phyloP scores from a whole-genome alignment of 2,113 vertebrate genomes.

The Macroglossus sobrinus region DNA sequence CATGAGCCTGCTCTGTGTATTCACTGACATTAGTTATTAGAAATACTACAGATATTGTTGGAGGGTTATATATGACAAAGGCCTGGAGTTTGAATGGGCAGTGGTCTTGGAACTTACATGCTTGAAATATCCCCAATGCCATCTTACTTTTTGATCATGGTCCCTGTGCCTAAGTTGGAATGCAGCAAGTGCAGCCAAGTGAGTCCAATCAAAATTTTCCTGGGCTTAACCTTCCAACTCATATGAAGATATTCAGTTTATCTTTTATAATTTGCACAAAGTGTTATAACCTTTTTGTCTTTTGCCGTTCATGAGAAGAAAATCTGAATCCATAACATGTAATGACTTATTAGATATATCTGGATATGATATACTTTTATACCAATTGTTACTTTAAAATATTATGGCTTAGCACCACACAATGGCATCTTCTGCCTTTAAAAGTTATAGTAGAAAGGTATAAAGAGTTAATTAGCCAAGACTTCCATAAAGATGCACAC shows the following conservation, averaged over 20 bases:
- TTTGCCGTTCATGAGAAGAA: constrained; percentile 24
- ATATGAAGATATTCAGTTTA: constrained; percentile 34
- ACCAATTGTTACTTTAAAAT: not conserved
- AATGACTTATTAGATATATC: not conserved
- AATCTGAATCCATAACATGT: not conserved
- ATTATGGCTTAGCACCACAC: not conserved
- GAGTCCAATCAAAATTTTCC: constrained; percentile 4
- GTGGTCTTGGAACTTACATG: not conserved
- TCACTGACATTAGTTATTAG: not conserved
- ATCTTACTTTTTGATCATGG: not conserved
- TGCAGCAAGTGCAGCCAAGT: not conserved
- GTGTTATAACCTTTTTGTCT: constrained; percentile 42
- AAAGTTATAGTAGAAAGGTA: not conserved
- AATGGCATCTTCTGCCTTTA: not conserved
- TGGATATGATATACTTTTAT: not conserved
- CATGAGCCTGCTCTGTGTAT: not conserved
- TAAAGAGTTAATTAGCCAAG: not conserved
- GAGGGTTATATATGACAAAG: not conserved
- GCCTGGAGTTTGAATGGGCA: not conserved
- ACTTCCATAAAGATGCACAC: not conserved
- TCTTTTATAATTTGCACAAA: constrained; percentile 20
- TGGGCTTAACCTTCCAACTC: not conserved
- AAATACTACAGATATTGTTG: not conserved
- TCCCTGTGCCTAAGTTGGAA: not conserved
- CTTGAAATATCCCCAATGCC: not conserved